Evolutionary conservation across 2,797 vertebrate genomes (phyloP), one percentile per base, ranked within the genome.

Genomic region (Macropus fuliginosus): DNA sequence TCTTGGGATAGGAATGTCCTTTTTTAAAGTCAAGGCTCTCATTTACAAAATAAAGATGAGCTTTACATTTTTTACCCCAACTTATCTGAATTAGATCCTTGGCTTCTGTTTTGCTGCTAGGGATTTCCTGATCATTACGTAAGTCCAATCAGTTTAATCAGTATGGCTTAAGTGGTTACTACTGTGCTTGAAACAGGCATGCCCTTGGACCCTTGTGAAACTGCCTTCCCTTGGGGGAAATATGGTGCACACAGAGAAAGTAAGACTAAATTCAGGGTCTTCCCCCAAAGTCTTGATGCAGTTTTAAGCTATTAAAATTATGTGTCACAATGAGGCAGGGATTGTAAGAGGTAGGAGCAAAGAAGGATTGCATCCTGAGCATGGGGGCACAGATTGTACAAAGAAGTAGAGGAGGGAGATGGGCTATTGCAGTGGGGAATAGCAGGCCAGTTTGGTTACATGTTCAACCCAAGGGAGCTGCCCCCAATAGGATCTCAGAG

Each of bases 11-110:
- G 93, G 54, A 94, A 91, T 93, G 91, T 74, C 57, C 95, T 90
- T 96, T 66, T 66, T 56, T 55, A 56, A 81, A 98, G 54, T 55
- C 59, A 87, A 66, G 93, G 95, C 18, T 52, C 74, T 16, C 28
- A 21, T 95, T 91, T 57, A 94, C 46, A 81, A 94, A 74, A 56
- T 89, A 91, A 54, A 92, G 54, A 21, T 29, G 46, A 50, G 93
- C 54, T 90, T 90, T 81, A 93, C 55, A 50, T 2, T 0, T 93
- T 93, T 94, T 40, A 8, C 94, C 56, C 40, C 54, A 92, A 31
- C 6, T 18, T 18, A 18, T 66, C 62, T n/a, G 34, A 66, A n/a
- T 66, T n/a, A n/a, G 62, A n/a, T 5, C 16, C n/a, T n/a, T n/a
- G 34, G 5, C 62, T n/a, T 57, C 27, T 29, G 11, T 57, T 66